Base-by-base conservation (phyloP, 1,140 invertebrate species). In the Lordiphosa mommai region DNA sequence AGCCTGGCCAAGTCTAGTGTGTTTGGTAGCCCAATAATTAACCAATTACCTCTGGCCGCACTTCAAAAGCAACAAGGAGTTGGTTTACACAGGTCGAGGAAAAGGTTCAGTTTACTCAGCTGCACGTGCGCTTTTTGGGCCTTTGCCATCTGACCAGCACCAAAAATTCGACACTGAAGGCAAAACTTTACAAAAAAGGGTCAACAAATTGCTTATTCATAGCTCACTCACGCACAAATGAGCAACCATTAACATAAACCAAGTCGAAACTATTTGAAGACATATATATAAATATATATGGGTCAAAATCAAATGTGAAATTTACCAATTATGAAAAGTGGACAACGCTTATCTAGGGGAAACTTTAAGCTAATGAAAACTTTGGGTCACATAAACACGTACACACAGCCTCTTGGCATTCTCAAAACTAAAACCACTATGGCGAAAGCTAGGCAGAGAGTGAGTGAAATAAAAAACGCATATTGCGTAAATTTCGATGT, bases 401-500 rank as follows among this genome's bases (percentile, higher is more conserved):
- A 48, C 38, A 48, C 38, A 23, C 49, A 27, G 29, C 2, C 36
- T 46, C 46, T 44, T 46, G 40, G 49, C 16, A 16, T 29, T 20
- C 58, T 66, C n/a, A n/a, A 5, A 58, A 67, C 59, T 67, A 67
- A 63, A 67, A 67, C 59, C 60, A 61, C 61, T 64, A 47, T 59
- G 29, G 34, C 53, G 57, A 67, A 43, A 17, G 37, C n/a, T 5
- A 17, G 30, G 14, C 1, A 36, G 30, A 9, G 10, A 36, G 38
- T 30, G 12, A 36, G 14, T 36, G 67, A 72, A 72, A 72, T 72
- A 77, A 79, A 77, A 79, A 80, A 82, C 76, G 66, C 76, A 76
- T 84, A 72, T 82, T 84, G 76, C 71, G 71, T 60, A 84, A 76
- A 80, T 84, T 71, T 76, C 71, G 70, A 76, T 76, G 76, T 82